These are phyloP conservation scores for Chrysomela aeneicollis DNA, from an alignment of 2,888 invertebrate genomes.

Conservation along the genomic window DNA sequence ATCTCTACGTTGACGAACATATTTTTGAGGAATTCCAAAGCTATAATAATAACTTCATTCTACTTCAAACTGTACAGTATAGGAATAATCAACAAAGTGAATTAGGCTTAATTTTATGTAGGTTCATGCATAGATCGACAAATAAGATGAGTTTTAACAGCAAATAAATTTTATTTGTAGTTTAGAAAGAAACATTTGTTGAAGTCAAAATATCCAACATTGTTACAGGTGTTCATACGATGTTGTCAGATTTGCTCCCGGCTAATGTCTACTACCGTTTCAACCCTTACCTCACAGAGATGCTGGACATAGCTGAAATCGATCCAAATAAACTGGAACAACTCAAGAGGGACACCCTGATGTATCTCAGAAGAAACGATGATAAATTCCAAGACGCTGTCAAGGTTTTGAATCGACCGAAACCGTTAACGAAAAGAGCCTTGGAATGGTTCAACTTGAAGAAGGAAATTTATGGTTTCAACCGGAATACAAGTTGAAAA, in stretches of 20 bases:
- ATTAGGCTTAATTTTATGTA: too few species aligned
- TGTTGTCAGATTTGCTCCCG: constrained; percentile 78
- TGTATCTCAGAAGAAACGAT: constrained; percentile 83
- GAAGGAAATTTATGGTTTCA: constrained; percentile 52
- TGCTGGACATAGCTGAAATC: constrained; percentile 82
- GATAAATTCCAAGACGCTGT: constrained; percentile 76
- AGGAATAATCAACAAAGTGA: too few species aligned
- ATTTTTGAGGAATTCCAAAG: too few species aligned
- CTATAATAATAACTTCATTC: too few species aligned
- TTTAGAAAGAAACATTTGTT: too few species aligned
- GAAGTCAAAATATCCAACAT: too few species aligned
- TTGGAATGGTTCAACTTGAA: constrained; percentile 62
- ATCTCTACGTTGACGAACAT: too few species aligned
- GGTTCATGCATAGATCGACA: too few species aligned
- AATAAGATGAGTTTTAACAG: too few species aligned
- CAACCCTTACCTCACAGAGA: constrained; percentile 86
- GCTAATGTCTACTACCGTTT: constrained; percentile 81
- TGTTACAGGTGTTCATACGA: constrained; percentile 76
- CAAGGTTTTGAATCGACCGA: constrained; percentile 59
- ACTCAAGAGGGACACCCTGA: constrained; percentile 76
- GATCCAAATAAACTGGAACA: constrained; percentile 74
- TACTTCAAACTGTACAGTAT: too few species aligned
- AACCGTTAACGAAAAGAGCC: constrained; percentile 58
- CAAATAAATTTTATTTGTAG: too few species aligned
- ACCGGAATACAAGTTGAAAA: constrained; percentile 11